Base-by-base conservation (phyloP, 2,888 invertebrate genomes). In the Epistrophe grossulariae region DNA sequence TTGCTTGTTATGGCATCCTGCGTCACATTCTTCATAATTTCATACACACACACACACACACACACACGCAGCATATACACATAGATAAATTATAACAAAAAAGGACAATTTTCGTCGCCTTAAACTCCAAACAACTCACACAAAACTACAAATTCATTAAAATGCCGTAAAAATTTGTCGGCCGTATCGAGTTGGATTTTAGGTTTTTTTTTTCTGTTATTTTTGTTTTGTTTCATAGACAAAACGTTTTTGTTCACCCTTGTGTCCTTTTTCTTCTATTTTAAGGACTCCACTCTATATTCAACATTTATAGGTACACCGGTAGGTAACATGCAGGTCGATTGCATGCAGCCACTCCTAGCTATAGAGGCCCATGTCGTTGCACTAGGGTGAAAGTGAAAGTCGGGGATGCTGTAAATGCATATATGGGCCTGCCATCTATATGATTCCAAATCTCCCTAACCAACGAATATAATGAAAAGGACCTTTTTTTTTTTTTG, bases 1-100 rank as follows among this genome's bases (percentile, higher is more conserved):
- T 89, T 85, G 79, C 85, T 89, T 89, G 89, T 89, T 89, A 89
- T 89, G 89, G 89, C 89, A 89, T 88, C 84, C 80, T 88, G 82
- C 85, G 88, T 89, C 89, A 89, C 89, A 89, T 88, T 84, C 79
- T 85, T 89, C 88, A 89, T 88, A 85, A 84, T 88, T 84, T 40
- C 38, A 17, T 40, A 79, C 24, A 17, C 72, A 62, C 79, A 68
- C 62, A 43, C 52, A 19, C 17, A 66, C 10, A 11, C 59, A 52
- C n/a, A n/a, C n/a, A n/a, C n/a, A n/a, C n/a, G n/a, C n/a, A n/a
- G n/a, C n/a, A n/a, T n/a, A n/a, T 11, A 59, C n/a, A 50, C 7
- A 48, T 17, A 11, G 13, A n/a, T 28, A n/a, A 24, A 59, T 40
- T 40, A 6, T 19, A 38, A 38, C 62, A 77, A 87, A 24, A 79